phyloP scores from a whole-genome alignment of 2,888 invertebrate species.

The Agriopis marginaria region DNA sequence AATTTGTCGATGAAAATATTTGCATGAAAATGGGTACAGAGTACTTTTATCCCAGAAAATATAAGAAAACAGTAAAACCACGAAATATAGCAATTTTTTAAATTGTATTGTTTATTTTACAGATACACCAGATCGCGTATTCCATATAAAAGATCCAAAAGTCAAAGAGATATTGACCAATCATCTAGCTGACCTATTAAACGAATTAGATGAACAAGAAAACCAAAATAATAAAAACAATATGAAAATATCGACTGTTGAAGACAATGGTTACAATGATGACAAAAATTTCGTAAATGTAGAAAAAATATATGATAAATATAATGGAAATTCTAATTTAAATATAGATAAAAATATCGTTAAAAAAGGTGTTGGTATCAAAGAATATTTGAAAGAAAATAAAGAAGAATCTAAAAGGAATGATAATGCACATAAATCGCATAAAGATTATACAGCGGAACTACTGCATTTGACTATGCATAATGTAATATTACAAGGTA shows the following conservation, averaged over 20 bases:
- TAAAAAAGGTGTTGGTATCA: not conserved
- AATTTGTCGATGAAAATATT: too few species aligned
- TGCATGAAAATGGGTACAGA: too few species aligned
- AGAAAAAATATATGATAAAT: not conserved
- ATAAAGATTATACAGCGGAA: conserved; percentile 48
- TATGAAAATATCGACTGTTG: conserved; percentile 16
- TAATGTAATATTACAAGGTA: conserved; percentile 67
- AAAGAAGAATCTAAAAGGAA: conserved; percentile 23
- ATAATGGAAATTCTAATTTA: not conserved
- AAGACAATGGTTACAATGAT: not conserved
- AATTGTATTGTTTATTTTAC: conserved; percentile 7
- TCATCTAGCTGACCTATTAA: conserved; percentile 62
- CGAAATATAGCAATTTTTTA: too few species aligned
- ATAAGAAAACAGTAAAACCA: too few species aligned
- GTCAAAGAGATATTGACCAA: conserved; percentile 65
- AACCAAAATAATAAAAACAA: conserved; percentile 29
- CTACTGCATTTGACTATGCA: conserved; percentile 69
- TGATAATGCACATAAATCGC: conserved; percentile 8
- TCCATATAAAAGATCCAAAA: conserved; percentile 63
- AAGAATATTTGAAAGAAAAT: conserved; percentile 10
- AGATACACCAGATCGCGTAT: conserved; percentile 60
- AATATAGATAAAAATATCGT: conserved; percentile 25
- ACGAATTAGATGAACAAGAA: conserved; percentile 68
- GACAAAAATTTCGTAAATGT: not conserved
- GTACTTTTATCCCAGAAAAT: too few species aligned